Percentiles rank a stretch among this genome's conserved stretches.
These are phyloP conservation scores for Aegotheles bennettii DNA, from an alignment of 2,113 vertebrate genomes.

Conservation along the genomic window DNA sequence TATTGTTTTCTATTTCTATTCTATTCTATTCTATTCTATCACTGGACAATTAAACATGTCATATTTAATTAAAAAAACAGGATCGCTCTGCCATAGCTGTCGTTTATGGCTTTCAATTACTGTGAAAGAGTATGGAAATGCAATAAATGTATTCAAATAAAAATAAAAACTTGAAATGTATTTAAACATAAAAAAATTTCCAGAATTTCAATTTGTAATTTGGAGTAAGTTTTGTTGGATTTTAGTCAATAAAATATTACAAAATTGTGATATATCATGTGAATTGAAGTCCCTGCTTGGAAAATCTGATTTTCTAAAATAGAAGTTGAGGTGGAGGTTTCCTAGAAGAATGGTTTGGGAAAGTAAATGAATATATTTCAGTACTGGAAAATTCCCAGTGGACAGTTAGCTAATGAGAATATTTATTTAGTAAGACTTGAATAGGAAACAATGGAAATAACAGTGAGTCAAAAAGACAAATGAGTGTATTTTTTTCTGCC, in stretches of 20 bases:
- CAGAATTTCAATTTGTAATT: background rate
- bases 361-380: background rate
- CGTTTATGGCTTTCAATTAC: background rate
- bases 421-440: background rate
- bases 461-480: background rate
- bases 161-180: background rate
- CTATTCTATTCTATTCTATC: too few relatives aligned
- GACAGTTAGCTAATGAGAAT: background rate
- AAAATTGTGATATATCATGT: background rate
- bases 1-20: background rate
- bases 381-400: background rate
- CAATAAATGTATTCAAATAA: background rate
- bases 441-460: background rate
- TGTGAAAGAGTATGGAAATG: background rate
- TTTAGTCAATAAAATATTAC: background rate
- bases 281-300: background rate
- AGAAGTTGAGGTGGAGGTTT: background rate
- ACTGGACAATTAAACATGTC: background rate
- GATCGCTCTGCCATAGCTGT: background rate
- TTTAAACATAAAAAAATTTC: background rate
- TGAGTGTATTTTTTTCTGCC: background rate
- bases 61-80: background rate
- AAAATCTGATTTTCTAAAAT: background rate
- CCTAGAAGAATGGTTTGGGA: background rate
- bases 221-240: background rate